These are phyloP conservation scores for Platycercus adscitus DNA, from an alignment of 2,113 vertebrate genomes.

Conservation along the genomic window DNA sequence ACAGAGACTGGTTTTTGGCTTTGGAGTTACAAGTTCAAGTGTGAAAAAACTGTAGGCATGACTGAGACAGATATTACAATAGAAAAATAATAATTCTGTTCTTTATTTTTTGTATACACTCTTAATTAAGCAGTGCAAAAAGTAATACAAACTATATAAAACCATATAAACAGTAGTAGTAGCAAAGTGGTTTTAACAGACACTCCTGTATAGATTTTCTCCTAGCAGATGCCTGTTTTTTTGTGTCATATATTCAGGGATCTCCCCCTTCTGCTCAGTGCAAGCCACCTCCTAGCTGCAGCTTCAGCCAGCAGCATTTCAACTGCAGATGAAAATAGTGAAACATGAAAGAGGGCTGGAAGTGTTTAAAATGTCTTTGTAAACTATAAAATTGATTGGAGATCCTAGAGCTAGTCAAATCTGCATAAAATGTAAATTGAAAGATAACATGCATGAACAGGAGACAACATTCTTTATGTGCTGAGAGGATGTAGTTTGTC, in stretches of 20 bases:
- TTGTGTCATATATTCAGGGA: neutral
- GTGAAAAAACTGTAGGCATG: neutral
- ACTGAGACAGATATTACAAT: neutral
- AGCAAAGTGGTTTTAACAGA: neutral
- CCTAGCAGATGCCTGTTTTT: neutral
- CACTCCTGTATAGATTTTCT: neutral
- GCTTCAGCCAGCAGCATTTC: neutral
- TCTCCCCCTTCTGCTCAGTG: neutral
- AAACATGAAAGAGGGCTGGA: neutral
- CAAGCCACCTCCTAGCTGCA: neutral
- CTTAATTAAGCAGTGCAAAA: neutral
- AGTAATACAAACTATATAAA: neutral
- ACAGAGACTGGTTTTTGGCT: neutral
- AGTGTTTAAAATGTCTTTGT: neutral
- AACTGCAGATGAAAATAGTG: neutral
- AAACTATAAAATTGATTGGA: slow-evolving; percentile 21
- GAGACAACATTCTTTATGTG: slow-evolving; percentile 54
- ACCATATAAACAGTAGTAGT: neutral
- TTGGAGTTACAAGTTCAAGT: neutral
- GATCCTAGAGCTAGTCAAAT: slow-evolving; percentile 20
- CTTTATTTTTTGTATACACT: neutral
- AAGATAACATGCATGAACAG: slow-evolving; percentile 53
- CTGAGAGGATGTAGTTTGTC: slow-evolving; percentile 55
- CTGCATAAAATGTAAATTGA: slow-evolving; percentile 38
- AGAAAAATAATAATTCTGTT: neutral